Conservation (phyloP, 2,113 vertebrate genomes). For the Zapornia atra region DNA sequence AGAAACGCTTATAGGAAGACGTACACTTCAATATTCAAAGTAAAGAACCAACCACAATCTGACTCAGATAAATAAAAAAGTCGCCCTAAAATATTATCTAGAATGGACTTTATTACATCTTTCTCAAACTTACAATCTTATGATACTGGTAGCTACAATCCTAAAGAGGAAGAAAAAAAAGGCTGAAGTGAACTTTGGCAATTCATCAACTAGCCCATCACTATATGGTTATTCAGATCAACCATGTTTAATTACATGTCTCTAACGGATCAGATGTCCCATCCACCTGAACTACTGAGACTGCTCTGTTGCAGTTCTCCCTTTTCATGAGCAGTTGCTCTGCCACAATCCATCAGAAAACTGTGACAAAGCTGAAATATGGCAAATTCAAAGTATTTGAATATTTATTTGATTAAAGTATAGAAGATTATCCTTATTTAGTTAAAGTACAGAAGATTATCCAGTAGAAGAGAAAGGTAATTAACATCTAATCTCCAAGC, state of each 20-base stretch:
- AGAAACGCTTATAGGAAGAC: background rate
- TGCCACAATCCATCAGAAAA: constrained; percentile 26
- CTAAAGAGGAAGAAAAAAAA: background rate
- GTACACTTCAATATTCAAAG: background rate
- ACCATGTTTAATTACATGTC: background rate
- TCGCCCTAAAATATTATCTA: background rate
- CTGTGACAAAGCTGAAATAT: constrained; percentile 40
- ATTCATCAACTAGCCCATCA: background rate
- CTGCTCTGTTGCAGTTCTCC: background rate
- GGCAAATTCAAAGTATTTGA: constrained; percentile 57
- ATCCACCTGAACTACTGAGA: background rate
- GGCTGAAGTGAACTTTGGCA: background rate
- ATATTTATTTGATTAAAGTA: constrained; percentile 70
- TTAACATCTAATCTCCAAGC: constrained; percentile 66
- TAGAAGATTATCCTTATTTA: constrained; percentile 59
- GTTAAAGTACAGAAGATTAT: constrained; percentile 60
- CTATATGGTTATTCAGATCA: background rate
- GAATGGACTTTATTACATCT: background rate
- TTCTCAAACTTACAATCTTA: background rate
- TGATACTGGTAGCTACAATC: background rate
- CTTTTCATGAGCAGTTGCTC: constrained; percentile 26
- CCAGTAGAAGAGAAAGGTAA: constrained; percentile 66
- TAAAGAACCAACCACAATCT: background rate
- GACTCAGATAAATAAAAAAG: background rate
- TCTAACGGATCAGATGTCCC: background rate